Percentiles rank a stretch among this genome's conserved stretches.
Evolutionary conservation across 2,797 vertebrate species (phyloP).

Genomic region (Danio tinwini): DNA sequence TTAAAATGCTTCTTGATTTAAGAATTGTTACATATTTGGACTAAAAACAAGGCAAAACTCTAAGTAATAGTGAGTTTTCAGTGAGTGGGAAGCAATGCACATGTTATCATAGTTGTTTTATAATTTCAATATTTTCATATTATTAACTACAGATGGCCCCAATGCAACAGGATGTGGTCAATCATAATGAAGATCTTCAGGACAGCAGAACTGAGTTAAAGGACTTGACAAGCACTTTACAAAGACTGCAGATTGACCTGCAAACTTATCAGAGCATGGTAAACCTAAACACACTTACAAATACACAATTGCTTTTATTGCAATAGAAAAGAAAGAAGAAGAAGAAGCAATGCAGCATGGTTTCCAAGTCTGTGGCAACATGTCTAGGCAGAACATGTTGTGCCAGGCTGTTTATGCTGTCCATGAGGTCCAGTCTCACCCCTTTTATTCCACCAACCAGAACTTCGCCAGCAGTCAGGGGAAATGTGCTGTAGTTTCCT

Average conservation of each 20-base stretch:
- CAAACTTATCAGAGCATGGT: conserved; percentile 75
- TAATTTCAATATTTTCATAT: not conserved
- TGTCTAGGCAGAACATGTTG: conserved; percentile 5
- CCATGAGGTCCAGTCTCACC: conserved; percentile 2
- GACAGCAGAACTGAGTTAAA: conserved; percentile 68
- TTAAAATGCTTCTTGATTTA: no score
- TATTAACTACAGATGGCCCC: conserved; percentile 61
- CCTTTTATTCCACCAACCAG: conserved; percentile 23
- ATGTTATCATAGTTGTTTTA: conserved; percentile 2
- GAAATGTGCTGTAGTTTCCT: conserved; percentile 38
- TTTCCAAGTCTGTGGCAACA: conserved; percentile 37
- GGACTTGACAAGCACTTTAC: conserved; percentile 71
- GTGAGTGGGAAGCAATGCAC: conserved; percentile 1
- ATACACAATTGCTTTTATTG: not conserved
- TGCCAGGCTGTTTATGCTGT: conserved; percentile 22
- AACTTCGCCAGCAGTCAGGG: conserved; percentile 24
- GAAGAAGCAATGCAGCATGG: not conserved
- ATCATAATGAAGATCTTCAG: conserved; percentile 68
- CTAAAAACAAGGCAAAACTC: no score
- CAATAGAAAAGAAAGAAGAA: not conserved
- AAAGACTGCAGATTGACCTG: conserved; percentile 78
- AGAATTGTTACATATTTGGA: no score
- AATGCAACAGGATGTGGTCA: conserved; percentile 68
- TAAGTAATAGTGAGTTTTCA: no score
- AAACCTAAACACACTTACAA: conserved; percentile 36